Evolutionary conservation across 1,140 invertebrate species (phyloP).

Genomic region (Aphelinus certus): DNA sequence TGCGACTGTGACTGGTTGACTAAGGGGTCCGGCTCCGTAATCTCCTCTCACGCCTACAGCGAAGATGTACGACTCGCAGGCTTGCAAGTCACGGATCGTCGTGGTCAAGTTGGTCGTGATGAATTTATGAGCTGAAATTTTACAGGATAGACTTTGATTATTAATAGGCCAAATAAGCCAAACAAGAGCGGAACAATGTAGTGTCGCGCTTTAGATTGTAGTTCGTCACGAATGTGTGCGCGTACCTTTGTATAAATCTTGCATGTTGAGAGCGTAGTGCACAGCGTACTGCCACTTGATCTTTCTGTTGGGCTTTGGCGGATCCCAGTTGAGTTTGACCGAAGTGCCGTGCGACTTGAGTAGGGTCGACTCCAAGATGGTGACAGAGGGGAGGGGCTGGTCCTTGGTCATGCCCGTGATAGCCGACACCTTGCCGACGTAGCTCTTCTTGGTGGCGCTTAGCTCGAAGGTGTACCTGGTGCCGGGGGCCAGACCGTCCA

Average conservation of each 20-base stretch:
- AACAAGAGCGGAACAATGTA: no score
- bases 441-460: constrained; percentile 70
- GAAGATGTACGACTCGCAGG: constrained; percentile 80
- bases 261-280: constrained; percentile 68
- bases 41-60: constrained; percentile 75
- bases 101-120: constrained; percentile 69
- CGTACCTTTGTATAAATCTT: constrained; percentile 65
- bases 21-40: constrained; percentile 73
- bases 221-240: no score
- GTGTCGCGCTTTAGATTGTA: no score
- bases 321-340: constrained; percentile 74
- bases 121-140: constrained; percentile 65
- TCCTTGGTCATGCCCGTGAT: constrained; percentile 69
- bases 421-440: constrained; percentile 67
- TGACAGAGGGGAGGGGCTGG: constrained; percentile 64
- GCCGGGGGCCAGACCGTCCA: constrained; percentile 71
- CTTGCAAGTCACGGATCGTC: constrained; percentile 71
- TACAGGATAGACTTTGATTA: neutral
- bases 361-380: constrained; percentile 64
- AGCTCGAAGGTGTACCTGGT: constrained; percentile 71
- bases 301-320: constrained; percentile 66
- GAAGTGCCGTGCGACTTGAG: constrained; percentile 70
- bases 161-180: constrained; percentile 16
- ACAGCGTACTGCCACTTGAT: constrained; percentile 73
- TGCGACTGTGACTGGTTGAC: constrained; percentile 64